phyloP scores from a whole-genome alignment of 2,113 vertebrate species.

The Callorhinus ursinus region DNA sequence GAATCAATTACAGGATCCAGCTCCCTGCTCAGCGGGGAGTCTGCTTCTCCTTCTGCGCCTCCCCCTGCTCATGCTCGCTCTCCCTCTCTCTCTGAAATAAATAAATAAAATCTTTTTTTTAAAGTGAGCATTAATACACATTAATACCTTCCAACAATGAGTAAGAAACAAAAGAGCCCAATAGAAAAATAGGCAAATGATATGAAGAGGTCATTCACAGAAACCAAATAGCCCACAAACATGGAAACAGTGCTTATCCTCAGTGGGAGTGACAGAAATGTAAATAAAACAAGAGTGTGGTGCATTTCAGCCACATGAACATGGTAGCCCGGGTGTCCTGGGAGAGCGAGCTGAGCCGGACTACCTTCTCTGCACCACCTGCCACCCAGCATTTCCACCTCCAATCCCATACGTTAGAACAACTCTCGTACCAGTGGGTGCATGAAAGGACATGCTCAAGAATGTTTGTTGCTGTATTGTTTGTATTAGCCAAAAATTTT shows the following conservation, averaged over 20 bases:
- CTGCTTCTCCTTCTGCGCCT: too few relatives aligned
- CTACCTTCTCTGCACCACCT: too few relatives aligned
- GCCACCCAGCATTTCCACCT: background rate
- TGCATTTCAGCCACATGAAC: accelerated
- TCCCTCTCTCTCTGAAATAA: background rate
- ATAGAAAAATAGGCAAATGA: background rate
- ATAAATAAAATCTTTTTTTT: background rate
- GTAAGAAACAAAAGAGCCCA: background rate
- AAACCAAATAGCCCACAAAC: background rate
- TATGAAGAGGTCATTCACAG: background rate
- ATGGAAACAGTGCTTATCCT: background rate
- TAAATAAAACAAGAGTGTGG: background rate
- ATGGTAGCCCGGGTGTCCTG: accelerated
- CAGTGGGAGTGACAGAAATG: background rate
- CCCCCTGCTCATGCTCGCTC: background rate
- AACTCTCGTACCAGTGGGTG: accelerated
- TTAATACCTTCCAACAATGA: background rate
- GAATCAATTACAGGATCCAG: background rate
- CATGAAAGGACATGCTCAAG: background rate
- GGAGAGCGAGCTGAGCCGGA: accelerated
- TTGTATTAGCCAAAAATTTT: background rate
- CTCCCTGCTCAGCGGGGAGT: background rate
- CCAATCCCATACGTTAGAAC: too few relatives aligned
- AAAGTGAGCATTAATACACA: background rate
- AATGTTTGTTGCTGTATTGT: background rate